These are phyloP conservation scores for Pristionchus japonicus DNA, from an alignment of 2,888 invertebrate species.

Conservation along the genomic window DNA sequence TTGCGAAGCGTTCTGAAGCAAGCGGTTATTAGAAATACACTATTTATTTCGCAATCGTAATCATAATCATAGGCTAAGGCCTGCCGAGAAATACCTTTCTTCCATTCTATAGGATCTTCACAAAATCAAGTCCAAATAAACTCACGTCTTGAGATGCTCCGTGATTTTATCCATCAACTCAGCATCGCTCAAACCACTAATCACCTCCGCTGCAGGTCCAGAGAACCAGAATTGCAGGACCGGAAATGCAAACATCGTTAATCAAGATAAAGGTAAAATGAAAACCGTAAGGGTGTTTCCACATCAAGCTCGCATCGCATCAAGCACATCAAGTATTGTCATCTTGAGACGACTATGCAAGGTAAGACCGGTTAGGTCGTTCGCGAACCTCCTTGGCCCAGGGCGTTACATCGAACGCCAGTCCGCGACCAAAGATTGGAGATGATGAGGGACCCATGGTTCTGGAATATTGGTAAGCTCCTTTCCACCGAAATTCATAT, in stretches of 20 bases:
- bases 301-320: too few relatives aligned
- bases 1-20: background rate
- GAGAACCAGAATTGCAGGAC: slow-evolving; percentile 22
- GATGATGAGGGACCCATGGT: background rate
- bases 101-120: too few relatives aligned
- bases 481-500: background rate
- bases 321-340: too few relatives aligned
- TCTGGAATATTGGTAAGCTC: background rate
- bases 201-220: slow-evolving; percentile 5
- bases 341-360: too few relatives aligned
- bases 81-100: too few relatives aligned
- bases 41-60: too few relatives aligned
- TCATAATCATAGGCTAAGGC: too few relatives aligned
- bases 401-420: background rate
- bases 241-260: background rate
- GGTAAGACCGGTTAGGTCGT: too few relatives aligned
- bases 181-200: background rate
- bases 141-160: background rate
- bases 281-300: too few relatives aligned
- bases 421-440: background rate
- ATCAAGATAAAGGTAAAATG: background rate
- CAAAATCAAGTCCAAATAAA: too few relatives aligned
- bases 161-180: background rate
- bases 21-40: background rate
- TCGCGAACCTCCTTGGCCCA: slow-evolving; percentile 12